These are phyloP conservation scores for Cygnus buccinator DNA, from an alignment of 2,113 vertebrate species.

Conservation along the genomic window DNA sequence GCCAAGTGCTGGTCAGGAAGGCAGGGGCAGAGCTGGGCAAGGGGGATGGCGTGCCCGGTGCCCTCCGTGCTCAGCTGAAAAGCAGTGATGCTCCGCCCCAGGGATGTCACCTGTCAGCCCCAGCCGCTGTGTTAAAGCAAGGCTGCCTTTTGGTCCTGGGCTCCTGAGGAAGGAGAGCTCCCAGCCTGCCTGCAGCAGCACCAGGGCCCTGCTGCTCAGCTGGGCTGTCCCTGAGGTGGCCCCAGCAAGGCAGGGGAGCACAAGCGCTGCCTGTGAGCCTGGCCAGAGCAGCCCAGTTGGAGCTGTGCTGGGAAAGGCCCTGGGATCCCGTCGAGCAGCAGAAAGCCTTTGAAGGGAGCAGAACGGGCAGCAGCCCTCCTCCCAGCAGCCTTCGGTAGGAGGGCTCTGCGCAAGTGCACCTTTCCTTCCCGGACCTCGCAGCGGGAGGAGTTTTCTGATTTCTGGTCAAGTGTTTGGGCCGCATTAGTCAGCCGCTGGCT, in stretches of 20 bases:
- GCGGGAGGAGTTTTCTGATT: background rate
- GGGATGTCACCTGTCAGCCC: background rate
- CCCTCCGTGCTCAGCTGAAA: background rate
- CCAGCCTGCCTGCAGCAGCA: background rate
- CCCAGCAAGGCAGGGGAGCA: background rate
- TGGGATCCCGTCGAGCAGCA: accelerated
- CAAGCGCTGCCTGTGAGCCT: background rate
- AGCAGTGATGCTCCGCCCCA: background rate
- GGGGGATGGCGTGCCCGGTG: accelerated
- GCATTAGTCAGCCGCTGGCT: background rate
- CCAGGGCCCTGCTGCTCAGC: background rate
- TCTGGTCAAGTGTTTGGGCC: background rate
- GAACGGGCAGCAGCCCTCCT: background rate
- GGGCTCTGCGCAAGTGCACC: background rate
- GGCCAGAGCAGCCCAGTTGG: background rate
- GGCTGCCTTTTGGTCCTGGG: background rate
- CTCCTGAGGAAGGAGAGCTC: background rate
- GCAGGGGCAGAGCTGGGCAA: background rate
- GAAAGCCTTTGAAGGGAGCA: background rate
- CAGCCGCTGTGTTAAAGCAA: accelerated
- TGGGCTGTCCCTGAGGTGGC: background rate
- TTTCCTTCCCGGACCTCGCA: background rate
- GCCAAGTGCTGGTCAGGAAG: background rate
- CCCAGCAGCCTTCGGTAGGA: background rate
- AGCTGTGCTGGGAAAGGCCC: background rate